Evolutionary conservation across 2,797 vertebrate genomes (phyloP), one percentile per base, ranked within the genome.

Genomic region (Anisognathus igniventris): DNA sequence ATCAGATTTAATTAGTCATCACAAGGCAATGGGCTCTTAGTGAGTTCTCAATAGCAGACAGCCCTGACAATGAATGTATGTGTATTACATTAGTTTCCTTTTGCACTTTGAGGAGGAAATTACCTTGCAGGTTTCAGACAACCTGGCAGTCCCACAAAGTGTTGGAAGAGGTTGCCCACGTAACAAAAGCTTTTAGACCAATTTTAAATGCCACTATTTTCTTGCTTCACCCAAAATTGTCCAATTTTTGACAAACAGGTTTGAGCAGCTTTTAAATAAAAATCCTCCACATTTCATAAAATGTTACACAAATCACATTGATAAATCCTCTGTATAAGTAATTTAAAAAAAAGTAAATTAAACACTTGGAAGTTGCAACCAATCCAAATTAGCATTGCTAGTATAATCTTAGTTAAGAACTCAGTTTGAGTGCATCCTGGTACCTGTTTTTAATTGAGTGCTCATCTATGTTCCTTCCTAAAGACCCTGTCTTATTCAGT

Each of bases 1-100:
- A 91, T 92, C 51, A 79, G 77, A 44, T 82, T 92, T 95, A 85
- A 79, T 82, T 94, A 86, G 57, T 88, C 75, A 88, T 90, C 92
- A 72, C 58, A 68, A 87, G 65, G 80, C 91, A 95, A 80, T 48
- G 48, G 33, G 33, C 72, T 92, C 50, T 89, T 80, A 68, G 79
- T 66, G 61, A 91, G n/a, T 56, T 92, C 68, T 93, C 73, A 54
- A 7, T 50, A 90, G 75, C 67, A 90, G 83, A 74, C 37, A 92
- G 72, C 75, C 72, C 78, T 66, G 73, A 86, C 75, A 88, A 91
- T 83, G 95, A 86, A 86, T 42, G 39, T 64, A 23, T 8, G 8
- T 60, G 31, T 61, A 22, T 70, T 61, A 57, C 22, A 42, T 77
- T 71, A 40, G 61, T 56, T 94, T 89, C 71, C 20, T 2, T 80